Evolutionary conservation across 2,113 vertebrate species (phyloP), one percentile per base, ranked within the genome.

Genomic region (Struthio camelus): DNA sequence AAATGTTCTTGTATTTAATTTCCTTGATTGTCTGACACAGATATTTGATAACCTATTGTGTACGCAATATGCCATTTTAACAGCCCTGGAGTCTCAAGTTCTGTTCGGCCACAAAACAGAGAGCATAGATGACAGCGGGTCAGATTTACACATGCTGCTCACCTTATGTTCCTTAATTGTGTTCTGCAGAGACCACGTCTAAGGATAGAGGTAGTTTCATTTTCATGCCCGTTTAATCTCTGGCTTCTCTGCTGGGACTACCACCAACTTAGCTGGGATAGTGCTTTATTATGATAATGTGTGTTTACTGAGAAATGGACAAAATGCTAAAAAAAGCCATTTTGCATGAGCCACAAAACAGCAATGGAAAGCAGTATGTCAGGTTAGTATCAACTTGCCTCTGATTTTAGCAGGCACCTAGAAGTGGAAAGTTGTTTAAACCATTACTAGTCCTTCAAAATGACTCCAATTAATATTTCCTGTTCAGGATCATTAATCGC

Each of bases 91-190:
- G 17, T 72, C 56, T 3, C 19, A 42, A 79, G 69, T 79, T 81
- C 56, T 72, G 72, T 72, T 93, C 17, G 5, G 83, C 72, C 42
- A 18, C 83, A 32, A 7, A 17, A 59, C 25, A 15, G 64, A 4
- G 1, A 73, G 22, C 24, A 22, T 50, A 50, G 40, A 58, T 81
- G 71, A 58, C 96, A 95, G 96, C 83, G 11, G 95, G 96, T 86
- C 84, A 53, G 77, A 76, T 42, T 53, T 66, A 27, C 10, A 18
- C 96, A 66, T 93, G 96, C 96, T 96, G 96, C 70, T 97, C 78
- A 69, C 96, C 96, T 96, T 96, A 91, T 97, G 96, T 62, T 96
- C 66, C 86, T 32, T 72, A 80, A 93, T 65, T 75, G 80, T 53
- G 65, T 44, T 73, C 84, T 61, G 56, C 70, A 56, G 72, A 66